These are phyloP conservation scores for Lepeophtheirus salmonis DNA, from an alignment of 1,140 invertebrate genomes.

Conservation along the genomic window DNA sequence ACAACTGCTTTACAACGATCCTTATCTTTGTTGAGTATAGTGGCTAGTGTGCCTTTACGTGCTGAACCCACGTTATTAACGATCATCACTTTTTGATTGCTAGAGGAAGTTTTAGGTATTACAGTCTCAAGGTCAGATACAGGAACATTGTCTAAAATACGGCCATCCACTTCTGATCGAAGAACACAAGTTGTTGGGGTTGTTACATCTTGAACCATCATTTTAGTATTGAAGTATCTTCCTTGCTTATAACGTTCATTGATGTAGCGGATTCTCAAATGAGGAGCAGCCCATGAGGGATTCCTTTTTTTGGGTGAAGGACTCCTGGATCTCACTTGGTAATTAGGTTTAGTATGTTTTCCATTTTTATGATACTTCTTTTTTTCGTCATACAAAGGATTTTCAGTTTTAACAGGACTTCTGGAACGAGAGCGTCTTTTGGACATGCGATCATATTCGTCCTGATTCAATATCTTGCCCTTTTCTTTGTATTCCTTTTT, in stretches of 20 bases:
- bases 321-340: too few relatives aligned
- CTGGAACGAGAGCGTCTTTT: too few relatives aligned
- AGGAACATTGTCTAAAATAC: slow-evolving; percentile 26
- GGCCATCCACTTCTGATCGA: slow-evolving; percentile 28
- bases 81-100: slow-evolving; percentile 23
- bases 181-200: slow-evolving; percentile 26
- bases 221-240: slow-evolving; percentile 30
- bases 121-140: slow-evolving; percentile 28
- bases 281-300: slow-evolving; percentile 26
- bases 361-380: too few relatives aligned
- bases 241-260: slow-evolving; percentile 29
- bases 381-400: too few relatives aligned
- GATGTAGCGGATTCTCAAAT: slow-evolving; percentile 28
- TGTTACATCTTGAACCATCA: slow-evolving; percentile 27
- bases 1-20: slow-evolving; percentile 15
- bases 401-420: too few relatives aligned
- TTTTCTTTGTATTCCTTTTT: slow-evolving; percentile 57
- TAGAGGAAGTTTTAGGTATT: slow-evolving; percentile 28
- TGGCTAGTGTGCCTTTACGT: slow-evolving; percentile 26
- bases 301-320: slow-evolving; percentile 8
- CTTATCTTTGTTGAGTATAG: slow-evolving; percentile 27
- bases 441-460: slow-evolving; percentile 18
- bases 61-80: slow-evolving; percentile 29
- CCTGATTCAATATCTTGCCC: slow-evolving; percentile 26
- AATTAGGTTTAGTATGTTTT: too few relatives aligned